Percentiles rank a stretch among this genome's conserved stretches.
Evolutionary conservation across 1,140 invertebrate species (phyloP).

Genomic region (Ceratoteleas bidentatus): DNA sequence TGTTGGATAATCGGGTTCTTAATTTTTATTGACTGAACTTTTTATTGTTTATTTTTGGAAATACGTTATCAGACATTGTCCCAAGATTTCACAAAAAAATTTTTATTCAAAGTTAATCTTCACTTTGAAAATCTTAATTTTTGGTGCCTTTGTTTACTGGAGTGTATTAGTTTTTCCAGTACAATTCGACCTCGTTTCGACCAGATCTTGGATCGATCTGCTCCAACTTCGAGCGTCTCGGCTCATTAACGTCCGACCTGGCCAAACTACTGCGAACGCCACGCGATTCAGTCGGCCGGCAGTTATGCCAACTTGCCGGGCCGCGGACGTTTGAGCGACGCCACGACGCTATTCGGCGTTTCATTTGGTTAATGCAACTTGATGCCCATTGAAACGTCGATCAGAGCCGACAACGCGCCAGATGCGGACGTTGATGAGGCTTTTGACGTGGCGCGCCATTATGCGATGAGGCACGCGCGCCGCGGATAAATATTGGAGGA

Average conservation of each 20-base stretch:
- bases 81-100: too few relatives aligned
- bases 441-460: too few relatives aligned
- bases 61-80: too few relatives aligned
- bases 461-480: too few relatives aligned
- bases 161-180: too few relatives aligned
- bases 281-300: not conserved
- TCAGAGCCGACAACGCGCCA: slow-evolving; percentile 20
- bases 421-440: slow-evolving; percentile 17
- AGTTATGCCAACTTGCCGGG: slow-evolving; percentile 16
- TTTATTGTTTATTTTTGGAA: too few relatives aligned
- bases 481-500: too few relatives aligned
- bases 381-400: slow-evolving; percentile 38
- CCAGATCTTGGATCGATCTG: slow-evolving; percentile 1
- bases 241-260: slow-evolving; percentile 5
- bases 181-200: slow-evolving; percentile 13
- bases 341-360: slow-evolving; percentile 51
- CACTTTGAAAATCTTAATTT: too few relatives aligned
- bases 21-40: too few relatives aligned
- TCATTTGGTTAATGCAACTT: slow-evolving; percentile 69
- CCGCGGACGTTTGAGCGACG: slow-evolving; percentile 41
- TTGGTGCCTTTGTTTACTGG: too few relatives aligned
- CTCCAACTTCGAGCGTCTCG: slow-evolving; percentile 1
- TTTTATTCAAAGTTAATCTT: too few relatives aligned
- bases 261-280: slow-evolving; percentile 8
- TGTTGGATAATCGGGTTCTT: too few relatives aligned